phyloP scores from a whole-genome alignment of 2,113 vertebrate species.

The Pterocles orientalis region DNA sequence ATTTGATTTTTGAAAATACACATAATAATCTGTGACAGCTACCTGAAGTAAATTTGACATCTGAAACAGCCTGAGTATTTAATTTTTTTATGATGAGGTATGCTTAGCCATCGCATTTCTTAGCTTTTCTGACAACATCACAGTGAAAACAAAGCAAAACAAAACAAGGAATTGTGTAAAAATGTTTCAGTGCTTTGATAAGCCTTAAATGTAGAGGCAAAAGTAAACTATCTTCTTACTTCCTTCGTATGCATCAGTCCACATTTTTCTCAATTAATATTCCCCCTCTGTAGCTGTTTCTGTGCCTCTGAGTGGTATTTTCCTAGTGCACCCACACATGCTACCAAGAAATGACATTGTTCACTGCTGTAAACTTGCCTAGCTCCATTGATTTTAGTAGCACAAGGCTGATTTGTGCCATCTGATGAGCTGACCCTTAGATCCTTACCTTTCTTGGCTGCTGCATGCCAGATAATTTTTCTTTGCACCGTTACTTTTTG shows the following conservation, averaged over 20 bases:
- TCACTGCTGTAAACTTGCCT: neutral
- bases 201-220: neutral
- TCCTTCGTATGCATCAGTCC: neutral
- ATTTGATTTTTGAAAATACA: neutral
- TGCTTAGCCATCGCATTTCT: neutral
- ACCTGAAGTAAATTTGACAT: neutral
- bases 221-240: neutral
- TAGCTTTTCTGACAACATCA: neutral
- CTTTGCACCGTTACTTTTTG: neutral
- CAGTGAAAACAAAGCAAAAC: neutral
- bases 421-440: neutral
- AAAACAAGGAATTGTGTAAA: neutral
- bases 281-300: neutral
- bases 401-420: neutral
- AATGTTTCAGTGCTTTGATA: neutral
- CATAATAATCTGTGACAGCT: neutral
- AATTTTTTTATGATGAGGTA: neutral
- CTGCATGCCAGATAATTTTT: neutral
- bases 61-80: neutral
- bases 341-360: neutral
- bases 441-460: neutral
- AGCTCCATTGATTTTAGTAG: neutral
- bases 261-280: neutral
- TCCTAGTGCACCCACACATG: neutral
- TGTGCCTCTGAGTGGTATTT: neutral